Evolutionary conservation across 2,888 invertebrate species (phyloP), one percentile per base, ranked within the genome.

Genomic region (Agonopterix arenella): DNA sequence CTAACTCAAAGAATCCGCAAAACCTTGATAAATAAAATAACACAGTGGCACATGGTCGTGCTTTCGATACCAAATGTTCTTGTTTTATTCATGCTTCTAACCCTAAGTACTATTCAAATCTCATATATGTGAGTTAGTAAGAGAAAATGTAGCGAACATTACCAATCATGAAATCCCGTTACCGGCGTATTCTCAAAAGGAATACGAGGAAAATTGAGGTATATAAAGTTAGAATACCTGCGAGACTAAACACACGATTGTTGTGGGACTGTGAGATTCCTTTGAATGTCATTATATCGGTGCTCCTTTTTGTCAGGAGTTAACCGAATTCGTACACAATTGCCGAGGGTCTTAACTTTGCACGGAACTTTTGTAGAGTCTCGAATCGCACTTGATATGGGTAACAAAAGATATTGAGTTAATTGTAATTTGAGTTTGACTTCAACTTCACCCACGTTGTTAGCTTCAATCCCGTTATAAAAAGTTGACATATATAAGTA

Each of bases 121-220:
- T 18, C 9, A 16, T 44, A n/a, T n/a, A n/a, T 2, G 11, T n/a
- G 43, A 11, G 43, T 8, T 11, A 43, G 11, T 11, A 11, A 43
- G 11, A 43, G 43, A 11, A 18, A 18, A 18, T 18, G 44, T 44
- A 8, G 44, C 18, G 10, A 44, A 11, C 45, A 13, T 37, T 18
- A 16, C 50, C 46, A 46, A 46, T 52, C 53, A 44, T 46, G 47
- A 47, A 52, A 56, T 48, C 37, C 36, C 43, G 51, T 45, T 51
- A 50, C 37, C 40, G n/a, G 38, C 38, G 49, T 50, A 54, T 56
- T 52, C 50, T 53, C 56, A 11, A 47, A 53, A 52, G 54, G 45
- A 47, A 52, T 48, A 48, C 46, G 49, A 54, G 54, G 57, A 46
- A 53, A 57, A 57, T 55, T 53, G 57, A 53, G 49, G 49, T 51